A percentile compares a stretch with the other conserved stretches of the same genome.
phyloP scores from a whole-genome alignment of 2,113 vertebrate species.

The Vidua chalybeata region DNA sequence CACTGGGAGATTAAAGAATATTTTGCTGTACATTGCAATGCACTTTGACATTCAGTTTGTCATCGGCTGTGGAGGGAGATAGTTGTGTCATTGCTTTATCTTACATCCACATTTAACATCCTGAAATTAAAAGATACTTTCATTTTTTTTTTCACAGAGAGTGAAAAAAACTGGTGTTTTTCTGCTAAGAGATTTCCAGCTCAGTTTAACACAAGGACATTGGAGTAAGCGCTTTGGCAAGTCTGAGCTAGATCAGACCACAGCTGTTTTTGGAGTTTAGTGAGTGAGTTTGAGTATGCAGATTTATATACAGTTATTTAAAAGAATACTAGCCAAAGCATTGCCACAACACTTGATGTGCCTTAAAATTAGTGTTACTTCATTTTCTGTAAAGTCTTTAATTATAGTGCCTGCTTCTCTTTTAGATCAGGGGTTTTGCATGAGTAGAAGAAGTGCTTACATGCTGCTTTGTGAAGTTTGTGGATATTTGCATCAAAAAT shows the following conservation, averaged over 20 bases:
- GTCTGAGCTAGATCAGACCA: neutral
- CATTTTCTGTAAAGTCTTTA: neutral
- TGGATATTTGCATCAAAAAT: neutral
- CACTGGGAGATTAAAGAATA: neutral
- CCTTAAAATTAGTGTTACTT: neutral
- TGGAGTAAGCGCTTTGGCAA: neutral
- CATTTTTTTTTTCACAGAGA: neutral
- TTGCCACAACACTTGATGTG: neutral
- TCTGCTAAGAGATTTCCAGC: neutral
- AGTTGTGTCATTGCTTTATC: constrained; percentile 15
- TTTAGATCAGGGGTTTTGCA: neutral
- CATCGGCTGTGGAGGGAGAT: neutral
- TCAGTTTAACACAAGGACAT: neutral
- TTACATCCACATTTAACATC: neutral
- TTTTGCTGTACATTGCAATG: neutral
- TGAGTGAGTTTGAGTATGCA: neutral
- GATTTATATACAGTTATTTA: neutral
- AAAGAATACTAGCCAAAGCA: neutral
- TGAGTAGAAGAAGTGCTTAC: neutral
- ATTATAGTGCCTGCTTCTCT: neutral
- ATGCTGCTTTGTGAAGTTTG: neutral
- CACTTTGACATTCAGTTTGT: neutral
- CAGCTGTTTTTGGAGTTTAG: neutral
- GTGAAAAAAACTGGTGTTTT: neutral
- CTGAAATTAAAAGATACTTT: constrained; percentile 18